phyloP scores from a whole-genome alignment of 2,888 invertebrate species.

The Patella ulyssiponensis region DNA sequence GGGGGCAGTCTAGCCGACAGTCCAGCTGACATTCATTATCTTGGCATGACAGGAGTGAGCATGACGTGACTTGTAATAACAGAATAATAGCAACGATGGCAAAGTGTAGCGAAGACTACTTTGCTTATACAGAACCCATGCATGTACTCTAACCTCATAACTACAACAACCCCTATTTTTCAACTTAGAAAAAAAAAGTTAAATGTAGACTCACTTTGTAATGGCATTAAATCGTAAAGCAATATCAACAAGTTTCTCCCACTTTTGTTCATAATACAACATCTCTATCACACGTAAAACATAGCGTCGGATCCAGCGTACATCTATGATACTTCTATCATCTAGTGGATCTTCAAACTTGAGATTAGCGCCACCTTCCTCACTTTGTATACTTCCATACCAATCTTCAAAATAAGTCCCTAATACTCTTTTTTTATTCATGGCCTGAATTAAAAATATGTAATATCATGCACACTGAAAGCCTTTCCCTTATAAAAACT shows the following conservation, averaged over 20 bases:
- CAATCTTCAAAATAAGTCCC: constrained; percentile 59
- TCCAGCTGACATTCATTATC: too few relatives aligned
- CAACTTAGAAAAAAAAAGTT: background rate
- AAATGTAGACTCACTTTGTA: constrained; percentile 61
- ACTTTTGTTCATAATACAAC: constrained; percentile 67
- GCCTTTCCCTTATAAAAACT: background rate
- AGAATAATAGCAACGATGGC: too few relatives aligned
- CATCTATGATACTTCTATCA: constrained; percentile 62
- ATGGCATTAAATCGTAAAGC: constrained; percentile 70
- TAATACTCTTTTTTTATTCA: constrained; percentile 48
- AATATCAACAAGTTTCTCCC: constrained; percentile 70
- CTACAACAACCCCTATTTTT: too few relatives aligned
- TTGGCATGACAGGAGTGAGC: too few relatives aligned
- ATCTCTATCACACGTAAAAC: constrained; percentile 65
- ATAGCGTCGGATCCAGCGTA: constrained; percentile 62
- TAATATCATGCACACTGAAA: background rate
- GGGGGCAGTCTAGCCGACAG: too few relatives aligned
- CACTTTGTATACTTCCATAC: constrained; percentile 59
- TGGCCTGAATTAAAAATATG: constrained; percentile 42
- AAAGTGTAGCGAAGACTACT: too few relatives aligned
- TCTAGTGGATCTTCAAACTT: constrained; percentile 68
- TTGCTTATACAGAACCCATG: too few relatives aligned
- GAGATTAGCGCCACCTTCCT: constrained; percentile 67
- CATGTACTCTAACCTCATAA: too few relatives aligned
- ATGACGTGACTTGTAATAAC: too few relatives aligned